These are phyloP conservation scores for Synchiropus splendidus DNA, from an alignment of 2,113 vertebrate genomes.

Conservation along the genomic window DNA sequence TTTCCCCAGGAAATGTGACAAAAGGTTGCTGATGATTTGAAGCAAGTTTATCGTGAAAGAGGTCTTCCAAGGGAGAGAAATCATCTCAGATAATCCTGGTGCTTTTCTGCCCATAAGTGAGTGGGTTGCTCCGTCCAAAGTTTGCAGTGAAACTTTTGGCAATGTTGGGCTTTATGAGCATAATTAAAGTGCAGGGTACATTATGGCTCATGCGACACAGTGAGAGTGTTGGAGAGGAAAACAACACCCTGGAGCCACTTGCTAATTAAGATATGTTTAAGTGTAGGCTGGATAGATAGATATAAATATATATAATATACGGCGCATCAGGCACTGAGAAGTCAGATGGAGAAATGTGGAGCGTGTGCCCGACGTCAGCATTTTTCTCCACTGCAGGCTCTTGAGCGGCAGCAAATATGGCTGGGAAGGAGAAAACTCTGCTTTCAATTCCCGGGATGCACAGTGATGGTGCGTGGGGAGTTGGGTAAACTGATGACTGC, in stretches of 20 bases:
- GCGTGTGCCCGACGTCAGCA: slow-evolving; percentile 50
- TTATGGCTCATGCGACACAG: slow-evolving; percentile 18
- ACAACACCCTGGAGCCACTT: slow-evolving; percentile 9
- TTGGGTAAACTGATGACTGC: slow-evolving; percentile 59
- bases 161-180: no score
- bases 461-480: slow-evolving; percentile 25
- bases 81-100: no score
- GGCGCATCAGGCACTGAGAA: slow-evolving; percentile 7
- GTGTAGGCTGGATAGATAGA: neutral
- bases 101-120: no score
- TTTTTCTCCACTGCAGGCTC: slow-evolving; percentile 34
- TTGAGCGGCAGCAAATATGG: slow-evolving; percentile 30
- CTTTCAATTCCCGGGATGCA: slow-evolving; percentile 42
- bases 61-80: no score
- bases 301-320: slow-evolving; percentile 8
- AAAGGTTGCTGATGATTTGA: no score
- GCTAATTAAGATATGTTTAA: slow-evolving; percentile 16
- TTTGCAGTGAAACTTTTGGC: no score
- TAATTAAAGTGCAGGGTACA: slow-evolving; percentile 11
- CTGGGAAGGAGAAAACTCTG: slow-evolving; percentile 5
- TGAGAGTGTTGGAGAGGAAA: slow-evolving; percentile 10
- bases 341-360: slow-evolving; percentile 30
- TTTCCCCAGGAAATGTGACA: no score
- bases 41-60: no score
- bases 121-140: no score